phyloP scores from a whole-genome alignment of 2,113 vertebrate species.

The Nanorana parkeri region DNA sequence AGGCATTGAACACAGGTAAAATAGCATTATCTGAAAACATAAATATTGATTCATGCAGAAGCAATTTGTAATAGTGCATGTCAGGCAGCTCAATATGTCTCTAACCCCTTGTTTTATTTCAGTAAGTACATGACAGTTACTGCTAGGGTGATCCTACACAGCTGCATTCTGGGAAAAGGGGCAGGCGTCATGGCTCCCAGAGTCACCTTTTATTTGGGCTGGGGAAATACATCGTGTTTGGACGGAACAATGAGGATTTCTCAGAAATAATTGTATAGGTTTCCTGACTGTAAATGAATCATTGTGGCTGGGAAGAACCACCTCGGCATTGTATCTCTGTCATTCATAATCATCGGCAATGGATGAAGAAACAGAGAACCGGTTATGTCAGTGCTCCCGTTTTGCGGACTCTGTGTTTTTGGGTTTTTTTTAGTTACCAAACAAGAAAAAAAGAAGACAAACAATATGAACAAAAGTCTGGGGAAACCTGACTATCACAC shows the following conservation, averaged over 20 bases:
- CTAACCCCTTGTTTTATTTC: conserved; percentile 51
- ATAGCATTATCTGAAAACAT: conserved; percentile 58
- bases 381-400: too few relatives aligned
- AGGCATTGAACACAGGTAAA: conserved; percentile 57
- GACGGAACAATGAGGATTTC: conserved; percentile 24
- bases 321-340: conserved; percentile 32
- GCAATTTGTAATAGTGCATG: conserved; percentile 56
- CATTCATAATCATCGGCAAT: conserved; percentile 40
- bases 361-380: background rate
- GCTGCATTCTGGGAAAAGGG: conserved; percentile 21
- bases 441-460: too few relatives aligned
- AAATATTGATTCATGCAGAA: conserved; percentile 49
- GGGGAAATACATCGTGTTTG: conserved; percentile 29
- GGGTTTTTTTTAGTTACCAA: too few relatives aligned
- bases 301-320: conserved; percentile 9
- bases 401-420: too few relatives aligned
- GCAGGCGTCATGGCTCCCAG: background rate
- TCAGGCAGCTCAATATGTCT: conserved; percentile 56
- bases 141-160: conserved; percentile 41
- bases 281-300: conserved; percentile 33
- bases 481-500: too few relatives aligned
- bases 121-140: conserved; percentile 56
- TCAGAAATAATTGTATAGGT: conserved; percentile 18
- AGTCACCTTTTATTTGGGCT: background rate
- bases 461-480: too few relatives aligned